Evolutionary conservation across 2,888 invertebrate species (phyloP), one percentile per base, ranked within the genome.

Genomic region (Rhingia campestris): DNA sequence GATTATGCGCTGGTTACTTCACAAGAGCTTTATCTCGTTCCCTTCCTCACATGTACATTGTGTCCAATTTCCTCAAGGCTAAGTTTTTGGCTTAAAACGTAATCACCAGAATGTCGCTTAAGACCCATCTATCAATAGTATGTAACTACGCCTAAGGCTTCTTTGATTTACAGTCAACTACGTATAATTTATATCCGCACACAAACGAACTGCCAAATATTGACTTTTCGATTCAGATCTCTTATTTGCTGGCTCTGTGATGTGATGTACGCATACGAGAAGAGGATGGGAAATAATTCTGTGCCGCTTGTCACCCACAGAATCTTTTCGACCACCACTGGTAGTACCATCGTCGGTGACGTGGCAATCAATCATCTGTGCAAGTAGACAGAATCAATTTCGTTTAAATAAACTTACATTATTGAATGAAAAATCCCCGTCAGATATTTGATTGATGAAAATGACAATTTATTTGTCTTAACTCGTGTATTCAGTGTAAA

Each of bases 381-480:
- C 64, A 84, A 79, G 69, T 63, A 80, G 70, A 75, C 75, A 72
- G 74, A 84, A 75, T 80, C 80, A 84, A 80, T 84, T 80, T 84
- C 74, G 69, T 80, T 84, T 80, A 84, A 84, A 75, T 84, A 80
- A 72, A 75, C 84, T 84, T 74, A 80, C 70, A 64, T 70, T 70
- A 80, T 84, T 80, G 74, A 80, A 84, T 75, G 75, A 74, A 80
- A 75, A 80, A 84, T 80, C 61, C 80, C 82, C 79, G 63, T 74
- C 82, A 84, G 58, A 64, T 79, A 70, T 84, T 75, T 84, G 80
- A 84, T 84, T 84, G 84, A 84, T 84, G 84, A 80, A 84, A 84
- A 80, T 84, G 74, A 84, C 84, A 84, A 80, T 84, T 84, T 75
- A 80, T 84, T 84, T 80, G 70, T 70, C 58, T 80, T 64, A 75